These are phyloP conservation scores for Heloderma charlesbogerti DNA, from an alignment of 2,113 vertebrate genomes.

Conservation along the genomic window DNA sequence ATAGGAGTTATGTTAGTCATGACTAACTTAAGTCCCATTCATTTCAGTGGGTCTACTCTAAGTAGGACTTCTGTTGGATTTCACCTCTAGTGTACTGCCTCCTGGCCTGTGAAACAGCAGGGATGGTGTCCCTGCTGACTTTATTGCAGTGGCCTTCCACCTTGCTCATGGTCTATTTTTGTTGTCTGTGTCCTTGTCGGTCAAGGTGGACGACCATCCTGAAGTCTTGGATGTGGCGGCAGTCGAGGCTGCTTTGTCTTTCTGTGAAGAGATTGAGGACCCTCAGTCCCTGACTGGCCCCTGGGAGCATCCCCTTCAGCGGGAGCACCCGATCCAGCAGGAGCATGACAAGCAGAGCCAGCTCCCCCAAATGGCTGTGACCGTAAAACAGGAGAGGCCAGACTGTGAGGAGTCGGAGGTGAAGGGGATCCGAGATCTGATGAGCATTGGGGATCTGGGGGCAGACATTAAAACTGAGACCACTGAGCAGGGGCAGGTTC, in stretches of 20 bases:
- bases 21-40: too few relatives aligned
- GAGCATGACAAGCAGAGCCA: conserved; percentile 77
- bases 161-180: conserved; percentile 21
- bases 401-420: conserved; percentile 79
- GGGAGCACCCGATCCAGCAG: conserved; percentile 85
- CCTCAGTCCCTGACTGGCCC: conserved; percentile 91
- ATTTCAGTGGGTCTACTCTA: too few relatives aligned
- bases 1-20: too few relatives aligned
- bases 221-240: conserved; percentile 95
- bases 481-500: conserved; percentile 75
- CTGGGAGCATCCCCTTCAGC: conserved; percentile 87
- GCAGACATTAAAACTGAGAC: conserved; percentile 81
- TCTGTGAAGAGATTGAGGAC: conserved; percentile 93
- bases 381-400: conserved; percentile 82
- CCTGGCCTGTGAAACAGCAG: background rate
- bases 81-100: too few relatives aligned
- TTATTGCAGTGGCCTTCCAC: background rate
- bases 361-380: conserved; percentile 76
- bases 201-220: conserved; percentile 93
- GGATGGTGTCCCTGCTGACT: too few relatives aligned
- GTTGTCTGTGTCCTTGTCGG: conserved; percentile 54
- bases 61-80: too few relatives aligned
- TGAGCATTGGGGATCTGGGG: conserved; percentile 75
- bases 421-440: conserved; percentile 78
- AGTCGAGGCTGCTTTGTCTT: conserved; percentile 94